Evolutionary conservation across 2,113 vertebrate species (phyloP), one percentile per base, ranked within the genome.

Genomic region (Dicrurus megarhynchus): DNA sequence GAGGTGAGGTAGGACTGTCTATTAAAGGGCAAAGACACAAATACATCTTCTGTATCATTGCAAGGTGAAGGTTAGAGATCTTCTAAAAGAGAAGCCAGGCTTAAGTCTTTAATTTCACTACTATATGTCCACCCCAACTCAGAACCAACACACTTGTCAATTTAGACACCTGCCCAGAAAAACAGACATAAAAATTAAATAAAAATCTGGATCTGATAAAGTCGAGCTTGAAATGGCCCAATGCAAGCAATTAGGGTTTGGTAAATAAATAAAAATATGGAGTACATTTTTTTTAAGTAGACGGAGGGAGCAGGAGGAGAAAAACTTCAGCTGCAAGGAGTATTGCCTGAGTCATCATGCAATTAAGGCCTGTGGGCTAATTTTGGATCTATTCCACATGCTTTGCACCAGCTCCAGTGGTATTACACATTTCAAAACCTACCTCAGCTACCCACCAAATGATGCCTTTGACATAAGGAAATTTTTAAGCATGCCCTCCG

Each of bases 331-430:
- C 24, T 76, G 49, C 22, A 61, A 67, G 69, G 44, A 75, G 24
- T 10, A 41, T 52, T 75, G 68, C 60, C 56, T 87, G 76, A 95
- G 44, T 91, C 83, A 96, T 81, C 64, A n/a, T 8, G 42, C 37
- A 91, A 49, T 92, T 95, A 81, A 92, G 84, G 20, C 32, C 44
- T 95, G 73, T 78, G 47, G 86, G 80, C 41, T 89, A 79, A 93
- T 37, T 52, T 32, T 90, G 93, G 68, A 52, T 90, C 42, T 81
- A 22, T 87, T 93, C 71, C 89, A 91, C 41, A 17, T 77, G 26
- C 50, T 92, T 90, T 94, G 32, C 67, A 91, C 16, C 35, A 55
- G 56, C 60, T 89, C 56, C 68, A 49, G 42, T 50, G 39, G 23
- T 64, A 44, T 64, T 83, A 64, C 5, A 28, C 39, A 67, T 50